Evolutionary conservation across 2,113 vertebrate species (phyloP).

Genomic region (Odocoileus hemionus): DNA sequence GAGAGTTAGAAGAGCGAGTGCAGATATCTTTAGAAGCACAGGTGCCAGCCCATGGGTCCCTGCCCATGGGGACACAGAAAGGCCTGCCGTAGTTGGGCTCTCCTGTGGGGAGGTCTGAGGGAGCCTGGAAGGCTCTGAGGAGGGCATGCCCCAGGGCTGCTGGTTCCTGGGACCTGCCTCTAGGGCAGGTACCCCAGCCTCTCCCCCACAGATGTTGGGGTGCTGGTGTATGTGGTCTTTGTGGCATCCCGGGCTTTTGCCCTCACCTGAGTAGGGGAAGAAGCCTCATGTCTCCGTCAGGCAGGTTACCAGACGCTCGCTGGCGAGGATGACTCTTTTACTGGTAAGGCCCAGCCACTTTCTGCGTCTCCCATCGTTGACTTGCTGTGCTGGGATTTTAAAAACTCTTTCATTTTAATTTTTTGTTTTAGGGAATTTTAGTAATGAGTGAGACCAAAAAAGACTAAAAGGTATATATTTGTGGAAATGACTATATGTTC

Average conservation of each 20-base stretch:
- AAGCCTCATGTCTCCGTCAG: background rate
- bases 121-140: background rate
- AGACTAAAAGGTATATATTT: background rate
- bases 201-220: fast-evolving
- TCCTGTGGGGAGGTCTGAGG: background rate
- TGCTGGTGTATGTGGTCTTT: background rate
- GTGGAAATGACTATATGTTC: background rate
- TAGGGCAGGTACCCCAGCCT: no score
- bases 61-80: background rate
- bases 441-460: background rate
- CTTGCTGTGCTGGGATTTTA: background rate
- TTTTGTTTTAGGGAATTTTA: background rate
- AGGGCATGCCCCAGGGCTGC: background rate
- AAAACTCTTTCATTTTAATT: background rate
- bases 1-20: background rate
- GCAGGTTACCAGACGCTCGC: background rate
- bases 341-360: background rate
- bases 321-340: background rate
- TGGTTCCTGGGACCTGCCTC: background rate
- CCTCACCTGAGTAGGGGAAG: background rate
- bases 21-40: background rate
- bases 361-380: no score
- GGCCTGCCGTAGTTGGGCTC: fast-evolving
- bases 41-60: background rate
- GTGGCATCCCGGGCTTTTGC: background rate